Evolutionary conservation across 2,888 invertebrate genomes (phyloP).

Genomic region (Meteorus colon): DNA sequence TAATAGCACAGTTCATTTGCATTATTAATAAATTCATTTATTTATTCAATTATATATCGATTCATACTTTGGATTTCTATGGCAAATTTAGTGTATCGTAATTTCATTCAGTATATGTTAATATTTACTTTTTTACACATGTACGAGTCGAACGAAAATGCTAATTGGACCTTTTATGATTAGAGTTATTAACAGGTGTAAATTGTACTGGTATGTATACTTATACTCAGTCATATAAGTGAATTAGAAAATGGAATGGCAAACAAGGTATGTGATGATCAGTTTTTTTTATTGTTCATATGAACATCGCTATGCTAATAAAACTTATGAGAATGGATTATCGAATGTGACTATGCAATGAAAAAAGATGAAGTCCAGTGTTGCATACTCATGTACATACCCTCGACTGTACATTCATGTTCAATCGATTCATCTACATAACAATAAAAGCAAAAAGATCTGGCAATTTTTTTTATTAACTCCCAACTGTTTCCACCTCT

Average conservation of each 20-base stretch:
- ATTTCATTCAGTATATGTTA: background rate
- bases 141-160: constrained; percentile 2
- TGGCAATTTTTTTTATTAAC: background rate
- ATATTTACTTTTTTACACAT: background rate
- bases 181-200: constrained; percentile 6
- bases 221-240: background rate
- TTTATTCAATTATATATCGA: background rate
- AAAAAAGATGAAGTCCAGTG: too few species aligned
- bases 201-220: background rate
- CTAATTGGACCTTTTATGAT: constrained; percentile 27
- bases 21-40: background rate
- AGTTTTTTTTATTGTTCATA: background rate
- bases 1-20: background rate
- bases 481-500: background rate
- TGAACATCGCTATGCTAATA: background rate
- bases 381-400: too few species aligned
- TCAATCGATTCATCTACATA: background rate
- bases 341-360: too few species aligned
- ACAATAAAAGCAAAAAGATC: background rate
- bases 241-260: background rate
- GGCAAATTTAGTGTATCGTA: background rate
- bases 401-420: background rate
- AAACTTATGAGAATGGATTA: too few species aligned
- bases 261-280: background rate
- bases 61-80: background rate